Conservation (phyloP, 2,888 invertebrate species). For the Hirtodrosophila histrioides region DNA sequence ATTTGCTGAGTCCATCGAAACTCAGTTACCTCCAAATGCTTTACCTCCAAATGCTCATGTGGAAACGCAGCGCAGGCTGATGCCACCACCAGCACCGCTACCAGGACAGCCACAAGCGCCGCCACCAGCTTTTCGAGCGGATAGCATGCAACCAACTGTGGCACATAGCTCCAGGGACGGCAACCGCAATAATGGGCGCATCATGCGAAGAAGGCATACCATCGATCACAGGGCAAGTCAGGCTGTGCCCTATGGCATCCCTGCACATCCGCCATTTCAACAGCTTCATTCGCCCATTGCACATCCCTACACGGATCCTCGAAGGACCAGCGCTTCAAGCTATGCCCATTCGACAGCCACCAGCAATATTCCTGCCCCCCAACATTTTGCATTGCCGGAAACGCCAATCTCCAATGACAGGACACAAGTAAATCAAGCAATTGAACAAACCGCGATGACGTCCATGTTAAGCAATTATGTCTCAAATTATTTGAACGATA, state of each 20-base stretch:
- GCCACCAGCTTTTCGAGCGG: not conserved
- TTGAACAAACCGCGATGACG: conserved; percentile 38
- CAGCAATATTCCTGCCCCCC: not conserved
- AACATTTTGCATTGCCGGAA: conserved; percentile 1
- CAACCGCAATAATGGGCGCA: not conserved
- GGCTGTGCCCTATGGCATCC: not conserved
- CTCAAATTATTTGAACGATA: conserved; percentile 33
- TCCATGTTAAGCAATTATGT: conserved; percentile 48
- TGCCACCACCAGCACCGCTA: conserved; percentile 1
- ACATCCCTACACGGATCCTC: not conserved
- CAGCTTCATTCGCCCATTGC: not conserved
- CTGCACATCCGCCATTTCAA: not conserved
- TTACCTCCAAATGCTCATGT: not conserved
- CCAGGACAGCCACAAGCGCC: not conserved
- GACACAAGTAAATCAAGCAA: conserved; percentile 10
- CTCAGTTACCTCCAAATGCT: not conserved
- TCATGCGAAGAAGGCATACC: conserved; percentile 24
- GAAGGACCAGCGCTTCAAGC: not conserved
- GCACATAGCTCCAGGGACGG: not conserved
- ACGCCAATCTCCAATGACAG: not conserved
- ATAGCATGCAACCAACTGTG: not conserved
- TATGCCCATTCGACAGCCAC: not conserved
- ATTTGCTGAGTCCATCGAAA: conserved; percentile 8
- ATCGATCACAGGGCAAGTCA: conserved; percentile 33
- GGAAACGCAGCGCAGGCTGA: not conserved